Conservation (phyloP, 2,113 vertebrate genomes). For the Eleginops maclovinus region DNA sequence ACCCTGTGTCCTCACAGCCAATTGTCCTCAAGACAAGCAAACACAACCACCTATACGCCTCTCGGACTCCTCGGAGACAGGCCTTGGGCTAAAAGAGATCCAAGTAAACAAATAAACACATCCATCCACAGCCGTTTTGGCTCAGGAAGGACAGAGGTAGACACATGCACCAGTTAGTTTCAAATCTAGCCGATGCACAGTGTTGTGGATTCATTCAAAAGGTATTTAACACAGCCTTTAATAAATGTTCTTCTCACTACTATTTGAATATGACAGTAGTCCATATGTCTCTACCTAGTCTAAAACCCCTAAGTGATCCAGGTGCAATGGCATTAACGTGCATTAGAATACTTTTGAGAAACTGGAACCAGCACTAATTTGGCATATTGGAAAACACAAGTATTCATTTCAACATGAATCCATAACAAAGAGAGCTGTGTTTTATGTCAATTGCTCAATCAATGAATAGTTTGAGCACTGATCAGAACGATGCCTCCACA, state of each 20-base stretch:
- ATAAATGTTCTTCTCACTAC: too few relatives aligned
- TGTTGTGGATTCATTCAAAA: too few relatives aligned
- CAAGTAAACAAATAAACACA: slow-evolving; percentile 13
- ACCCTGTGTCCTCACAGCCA: slow-evolving; percentile 46
- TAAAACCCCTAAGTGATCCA: not conserved
- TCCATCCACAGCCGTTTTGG: not conserved
- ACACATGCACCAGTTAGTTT: not conserved
- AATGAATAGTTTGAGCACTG: not conserved
- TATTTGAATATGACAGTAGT: too few relatives aligned
- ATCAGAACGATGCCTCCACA: not conserved
- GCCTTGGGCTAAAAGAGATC: not conserved
- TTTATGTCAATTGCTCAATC: not conserved
- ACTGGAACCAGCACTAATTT: too few relatives aligned
- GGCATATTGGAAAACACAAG: not conserved
- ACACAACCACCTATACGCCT: slow-evolving; percentile 51
- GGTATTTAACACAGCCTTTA: too few relatives aligned
- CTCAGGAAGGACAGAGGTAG: not conserved
- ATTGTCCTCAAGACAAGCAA: slow-evolving; percentile 51
- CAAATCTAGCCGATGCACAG: not conserved
- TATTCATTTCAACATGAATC: not conserved
- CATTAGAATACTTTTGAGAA: too few relatives aligned
- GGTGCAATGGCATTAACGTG: not conserved
- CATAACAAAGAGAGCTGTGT: not conserved
- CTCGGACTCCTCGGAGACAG: not conserved
- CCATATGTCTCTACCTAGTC: too few relatives aligned